Evolutionary conservation across 2,888 invertebrate genomes (phyloP).

Genomic region (Laspeyria flexula): DNA sequence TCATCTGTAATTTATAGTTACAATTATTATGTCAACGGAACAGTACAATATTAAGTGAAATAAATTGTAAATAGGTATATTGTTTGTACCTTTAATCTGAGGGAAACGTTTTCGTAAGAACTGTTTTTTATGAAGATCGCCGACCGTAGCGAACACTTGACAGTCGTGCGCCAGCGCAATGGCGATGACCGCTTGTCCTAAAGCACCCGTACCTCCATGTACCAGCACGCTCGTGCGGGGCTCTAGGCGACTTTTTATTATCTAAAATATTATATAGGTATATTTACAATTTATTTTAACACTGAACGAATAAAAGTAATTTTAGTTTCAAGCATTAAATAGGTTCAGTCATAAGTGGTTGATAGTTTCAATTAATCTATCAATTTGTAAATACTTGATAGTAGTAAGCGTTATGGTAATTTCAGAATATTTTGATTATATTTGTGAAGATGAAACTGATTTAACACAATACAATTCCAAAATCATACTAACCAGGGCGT

Average conservation of each 20-base stretch:
- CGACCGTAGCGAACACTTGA: slow-evolving; percentile 65
- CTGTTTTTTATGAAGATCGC: slow-evolving; percentile 56
- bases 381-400: too few relatives aligned
- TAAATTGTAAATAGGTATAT: too few relatives aligned
- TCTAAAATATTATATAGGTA: not conserved
- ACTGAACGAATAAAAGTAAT: too few relatives aligned
- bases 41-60: too few relatives aligned
- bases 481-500: slow-evolving; percentile 53
- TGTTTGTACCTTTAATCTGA: slow-evolving; percentile 60
- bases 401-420: too few relatives aligned
- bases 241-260: not conserved
- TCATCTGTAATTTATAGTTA: slow-evolving; percentile 60
- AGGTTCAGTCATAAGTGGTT: too few relatives aligned
- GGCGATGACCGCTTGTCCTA: slow-evolving; percentile 67
- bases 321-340: too few relatives aligned
- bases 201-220: slow-evolving; percentile 65
- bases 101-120: slow-evolving; percentile 64
- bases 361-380: too few relatives aligned
- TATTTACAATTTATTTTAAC: too few relatives aligned
- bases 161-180: slow-evolving; percentile 58
- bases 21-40: not conserved
- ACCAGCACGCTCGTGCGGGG: slow-evolving; percentile 45
- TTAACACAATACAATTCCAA: too few relatives aligned
- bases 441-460: too few relatives aligned
- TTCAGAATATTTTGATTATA: too few relatives aligned